Evolutionary conservation across 2,113 vertebrate genomes (phyloP).

Genomic region (Cyrtonyx montezumae): DNA sequence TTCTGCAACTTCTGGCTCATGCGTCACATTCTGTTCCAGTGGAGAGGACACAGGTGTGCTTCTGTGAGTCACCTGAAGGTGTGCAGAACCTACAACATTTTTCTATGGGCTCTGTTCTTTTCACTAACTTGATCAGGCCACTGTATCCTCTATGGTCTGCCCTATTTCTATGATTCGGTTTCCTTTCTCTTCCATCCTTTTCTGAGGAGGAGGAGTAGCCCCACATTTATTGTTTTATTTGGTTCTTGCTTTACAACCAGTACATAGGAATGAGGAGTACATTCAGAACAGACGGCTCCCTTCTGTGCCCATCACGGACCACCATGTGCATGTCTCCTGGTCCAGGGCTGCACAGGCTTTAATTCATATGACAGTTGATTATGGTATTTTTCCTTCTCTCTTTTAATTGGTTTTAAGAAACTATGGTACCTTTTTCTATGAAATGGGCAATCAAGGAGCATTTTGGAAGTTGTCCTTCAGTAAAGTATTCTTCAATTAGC

Average conservation of each 20-base stretch:
- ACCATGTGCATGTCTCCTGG: not conserved
- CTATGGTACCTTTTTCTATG: not conserved
- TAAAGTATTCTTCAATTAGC: not conserved
- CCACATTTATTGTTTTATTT: not conserved
- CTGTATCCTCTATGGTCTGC: not conserved
- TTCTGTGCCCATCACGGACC: not conserved
- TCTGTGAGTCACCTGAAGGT: not conserved
- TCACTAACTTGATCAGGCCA: not conserved
- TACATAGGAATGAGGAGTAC: not conserved
- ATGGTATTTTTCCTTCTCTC: not conserved
- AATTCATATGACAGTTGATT: not conserved
- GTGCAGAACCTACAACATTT: not conserved
- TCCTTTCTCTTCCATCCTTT: not conserved
- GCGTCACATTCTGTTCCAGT: not conserved
- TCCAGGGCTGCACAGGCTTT: not conserved
- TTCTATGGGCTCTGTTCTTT: not conserved
- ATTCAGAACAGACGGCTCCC: not conserved
- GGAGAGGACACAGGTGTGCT: not conserved
- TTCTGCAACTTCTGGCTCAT: not conserved
- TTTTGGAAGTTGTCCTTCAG: not conserved
- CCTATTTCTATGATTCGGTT: not conserved
- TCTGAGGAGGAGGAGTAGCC: not conserved
- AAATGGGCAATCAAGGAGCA: not conserved
- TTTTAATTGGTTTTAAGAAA: not conserved
- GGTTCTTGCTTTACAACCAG: not conserved